Evolutionary conservation across 2,113 vertebrate genomes (phyloP), one percentile per base, ranked within the genome.

Genomic region (Semnopithecus entellus): DNA sequence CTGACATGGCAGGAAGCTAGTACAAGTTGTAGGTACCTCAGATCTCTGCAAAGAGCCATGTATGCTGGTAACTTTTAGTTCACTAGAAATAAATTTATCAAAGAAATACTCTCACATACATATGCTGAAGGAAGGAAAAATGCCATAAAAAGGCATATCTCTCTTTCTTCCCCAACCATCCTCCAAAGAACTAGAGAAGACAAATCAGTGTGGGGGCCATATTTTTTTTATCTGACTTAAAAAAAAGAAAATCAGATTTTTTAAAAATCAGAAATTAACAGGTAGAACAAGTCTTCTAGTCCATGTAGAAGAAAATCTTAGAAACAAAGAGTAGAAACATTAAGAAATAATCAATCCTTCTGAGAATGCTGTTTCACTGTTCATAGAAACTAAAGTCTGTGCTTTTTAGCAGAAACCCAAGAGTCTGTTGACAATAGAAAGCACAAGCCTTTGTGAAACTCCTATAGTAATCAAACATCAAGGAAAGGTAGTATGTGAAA

Each of bases 1-100:
- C 94, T 80, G 78, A 97, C 78, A 89, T n/a, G 6, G 64, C 45
- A 95, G 73, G 78, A 97, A 94, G 61, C 78, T 50, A 85, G 73
- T 45, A 86, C 4, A 83, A 93, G 43, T 70, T 83, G n/a, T 61
- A 97, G 79, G 14, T 64, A 93, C 86, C 94, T 96, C 43, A 95
- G 80, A 92, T 45, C 96, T 94, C 92, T 79, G 70, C 76, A 83
- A 85, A 96, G 75, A 93, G 57, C 32, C 32, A 70, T 75, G 7
- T 86, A 66, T 3, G 7, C 64, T 76, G 23, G 61, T 83, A 96
- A 84, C 48, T 90, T 93, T 93, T 48, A 76, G 87, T 73, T 16
- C 68, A 20, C 38, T 75, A 91, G 61, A 95, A 97, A 92, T 66
- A 84, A 70, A 94, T 38, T 64, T 91, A 97, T 86, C 27, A 16